Base-by-base conservation (phyloP, 2,888 invertebrate genomes). In the Rhopalosiphum nymphaeae region DNA sequence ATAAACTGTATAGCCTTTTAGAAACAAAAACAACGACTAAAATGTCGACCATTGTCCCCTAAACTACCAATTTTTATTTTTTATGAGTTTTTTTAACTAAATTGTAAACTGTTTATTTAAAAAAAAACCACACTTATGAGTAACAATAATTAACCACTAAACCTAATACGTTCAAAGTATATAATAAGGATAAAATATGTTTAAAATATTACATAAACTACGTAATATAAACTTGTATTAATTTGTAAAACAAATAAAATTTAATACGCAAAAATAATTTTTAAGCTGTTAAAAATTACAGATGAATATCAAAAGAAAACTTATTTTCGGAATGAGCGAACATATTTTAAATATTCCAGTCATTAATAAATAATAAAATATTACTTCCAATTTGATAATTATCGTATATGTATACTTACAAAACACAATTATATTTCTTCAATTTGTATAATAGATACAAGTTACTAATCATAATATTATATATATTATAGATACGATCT, bases 1-100 rank as follows among this genome's bases (percentile, higher is more conserved):
- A 94, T 94, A 94, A 89, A 90, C 93, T 94, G 57, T 86, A 42
- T 94, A 90, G 90, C 86, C 86, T 90, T 94, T 94, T 94, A 94
- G 61, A 90, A 90, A 94, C 90, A 94, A 94, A 94, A 94, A 94
- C 93, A 86, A 29, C 36, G 3, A 86, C 93, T 91, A 94, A 94
- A 93, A 94, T 90, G 93, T 94, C 93, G 93, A 57, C 42, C 61
- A 57, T 61, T 86, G 86, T 94, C 78, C 90, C 89, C 42, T 86
- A 46, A 10, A 90, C 61, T 85, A 90, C 21, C 46, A 93, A n/a
- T 89, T 93, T 36, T 25, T 42, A 88, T 78, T 92, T 89, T 84
- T 89, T 53, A n/a, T 16, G 36, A 53, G 53, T 53, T 93, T 84
- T 44, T 44, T 13, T 16, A 36, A 42, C 84, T 84, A 26, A 85